Evolutionary conservation across 2,888 invertebrate species (phyloP).

Genomic region (Pheosia tremula): DNA sequence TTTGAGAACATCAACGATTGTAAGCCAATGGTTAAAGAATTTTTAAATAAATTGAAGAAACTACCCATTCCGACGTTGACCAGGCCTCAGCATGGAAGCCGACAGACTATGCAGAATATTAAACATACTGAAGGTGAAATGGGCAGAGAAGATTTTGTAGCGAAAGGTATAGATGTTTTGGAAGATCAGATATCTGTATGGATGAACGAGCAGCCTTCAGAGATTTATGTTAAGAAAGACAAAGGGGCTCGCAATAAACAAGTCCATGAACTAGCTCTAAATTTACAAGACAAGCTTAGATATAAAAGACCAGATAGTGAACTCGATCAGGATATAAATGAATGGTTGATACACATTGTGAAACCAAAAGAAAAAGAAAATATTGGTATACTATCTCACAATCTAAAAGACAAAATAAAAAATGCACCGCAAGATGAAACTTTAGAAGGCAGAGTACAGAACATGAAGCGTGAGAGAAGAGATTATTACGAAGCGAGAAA

Average conservation of each 20-base stretch:
- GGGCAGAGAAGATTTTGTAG: constrained; percentile 32
- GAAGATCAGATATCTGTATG: constrained; percentile 62
- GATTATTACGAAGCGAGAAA: constrained; percentile 19
- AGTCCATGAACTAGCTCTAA: constrained; percentile 50
- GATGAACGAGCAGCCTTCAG: constrained; percentile 56
- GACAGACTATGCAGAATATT: constrained; percentile 46
- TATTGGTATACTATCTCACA: constrained; percentile 39
- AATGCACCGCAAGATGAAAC: constrained; percentile 49
- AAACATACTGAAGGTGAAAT: constrained; percentile 30
- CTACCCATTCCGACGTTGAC: constrained; percentile 45
- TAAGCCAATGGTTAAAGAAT: constrained; percentile 39
- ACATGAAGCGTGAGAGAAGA: constrained; percentile 27
- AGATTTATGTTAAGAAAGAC: constrained; percentile 41
- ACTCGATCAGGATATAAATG: constrained; percentile 41
- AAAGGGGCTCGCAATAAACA: constrained; percentile 34
- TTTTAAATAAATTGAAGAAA: constrained; percentile 36
- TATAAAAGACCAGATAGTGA: constrained; percentile 39
- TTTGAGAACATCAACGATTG: constrained; percentile 44
- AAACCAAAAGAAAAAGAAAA: constrained; percentile 40
- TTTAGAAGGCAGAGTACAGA: constrained; percentile 25
- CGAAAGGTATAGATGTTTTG: constrained; percentile 47
- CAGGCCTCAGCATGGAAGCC: constrained; percentile 48
- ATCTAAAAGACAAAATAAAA: constrained; percentile 45
- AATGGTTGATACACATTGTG: constrained; percentile 49
- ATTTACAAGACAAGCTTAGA: constrained; percentile 39